Evolutionary conservation across 2,888 invertebrate genomes (phyloP), one percentile per base, ranked within the genome.

Genomic region (Mythimna loreyi): DNA sequence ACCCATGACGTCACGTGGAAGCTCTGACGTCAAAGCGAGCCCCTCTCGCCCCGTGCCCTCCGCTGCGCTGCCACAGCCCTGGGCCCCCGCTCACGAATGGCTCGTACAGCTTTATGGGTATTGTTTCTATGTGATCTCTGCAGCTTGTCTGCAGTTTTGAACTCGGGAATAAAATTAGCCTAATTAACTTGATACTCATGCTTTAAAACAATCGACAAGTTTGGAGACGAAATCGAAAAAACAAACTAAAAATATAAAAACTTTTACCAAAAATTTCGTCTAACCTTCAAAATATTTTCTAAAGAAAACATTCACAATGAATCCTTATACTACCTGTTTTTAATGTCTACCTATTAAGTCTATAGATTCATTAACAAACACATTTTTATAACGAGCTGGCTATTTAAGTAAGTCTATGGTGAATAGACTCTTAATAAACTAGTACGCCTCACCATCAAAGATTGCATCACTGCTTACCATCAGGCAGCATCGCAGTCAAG

Each of bases 11-110:
- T 95, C 95, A 96, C 93, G 83, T 93, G 93, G 91, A 83, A 88
- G 90, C 91, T 93, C 93, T 95, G 95, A 96, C 95, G 95, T 96
- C 94, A 95, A 93, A 90, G 87, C 88, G 79, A 86, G 86, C 88
- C 88, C 89, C 89, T 55, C 71, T 83, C 75, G 78, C 82, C 81
- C 82, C 81, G 74, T 80, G 83, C 82, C 81, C 80, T 75, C 82
- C 83, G 67, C 77, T 79, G 80, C 72, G 75, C 83, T 77, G 83
- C 83, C 87, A 75, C 73, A 67, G 84, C 79, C 87, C 72, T 65
- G 71, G 67, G 65, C 84, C 87, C 87, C 81, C 76, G 88, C 86
- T 89, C 87, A 89, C 86, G 89, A 90, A 91, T 88, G 87, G 88
- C 89, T 89, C 82, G 83, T 86, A 87, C 88, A 91, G 88, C 90